Base-by-base conservation (phyloP, 2,797 vertebrate species). In the Decapterus maruadsi region DNA sequence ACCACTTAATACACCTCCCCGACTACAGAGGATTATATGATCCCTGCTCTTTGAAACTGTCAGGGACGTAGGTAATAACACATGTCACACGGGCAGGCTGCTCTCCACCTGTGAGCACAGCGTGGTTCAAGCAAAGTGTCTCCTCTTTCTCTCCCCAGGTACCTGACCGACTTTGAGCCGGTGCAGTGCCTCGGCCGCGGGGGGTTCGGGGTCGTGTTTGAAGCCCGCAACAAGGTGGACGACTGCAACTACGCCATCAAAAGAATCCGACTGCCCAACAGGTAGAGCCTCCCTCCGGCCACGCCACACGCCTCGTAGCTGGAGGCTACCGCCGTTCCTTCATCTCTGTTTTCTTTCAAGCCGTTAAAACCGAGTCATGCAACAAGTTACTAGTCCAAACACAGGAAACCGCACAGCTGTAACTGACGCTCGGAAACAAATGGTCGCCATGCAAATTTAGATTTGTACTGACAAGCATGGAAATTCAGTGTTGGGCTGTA, bases 231-330 rank as follows among this genome's bases (percentile, higher is more conserved):
- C 94, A 97, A 99, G 95, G 98, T 99, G 75, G 98, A 99, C 20
- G 98, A 99, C 92, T 99, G 98, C 91, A 96, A 99, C 90, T 99
- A 99, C 26, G 98, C 98, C 77, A 99, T 99, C 95, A 99, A 99
- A 93, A 96, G 98, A 83, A 99, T 99, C 85, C 97, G 97, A 11
- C 95, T 99, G 69, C 98, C 98, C 73, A 99, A 99, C 92, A 97
- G 97, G 98, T 99, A 95, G 43, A 11, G 0, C 42, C 71, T 76
- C 53, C 50, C 9, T 4, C 63, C 9, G 42, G 36, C 48, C 64
- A 67, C 9, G 20, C 31, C 75, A 14, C 62, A 7, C 7, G 34
- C 67, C 34, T 67, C n/a, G 29, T 61, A 17, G 61, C 80, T 74
- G 3, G 31, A 80, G 78, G 69, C 84, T 26, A 34, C 77, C 71